Evolutionary conservation across 64 coral and sea anemone species (phyloP).

Genomic region (Actinia tenebrosa): DNA sequence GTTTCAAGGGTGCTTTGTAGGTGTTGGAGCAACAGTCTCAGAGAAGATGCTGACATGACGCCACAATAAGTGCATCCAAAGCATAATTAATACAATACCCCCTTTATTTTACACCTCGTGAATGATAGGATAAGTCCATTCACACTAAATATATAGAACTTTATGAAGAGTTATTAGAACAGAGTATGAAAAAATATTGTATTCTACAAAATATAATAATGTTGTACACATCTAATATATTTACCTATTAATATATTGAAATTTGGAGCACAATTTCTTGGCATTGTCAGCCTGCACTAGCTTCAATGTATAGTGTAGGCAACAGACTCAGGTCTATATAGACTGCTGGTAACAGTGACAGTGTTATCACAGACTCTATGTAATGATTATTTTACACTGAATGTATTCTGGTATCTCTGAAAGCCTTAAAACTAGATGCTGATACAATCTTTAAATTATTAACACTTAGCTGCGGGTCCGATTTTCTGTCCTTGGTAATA

Average conservation of each 20-base stretch:
- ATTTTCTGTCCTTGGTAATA: slow-evolving; percentile 2
- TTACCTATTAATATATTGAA: slow-evolving; percentile 38
- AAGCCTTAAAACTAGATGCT: slow-evolving; percentile 4
- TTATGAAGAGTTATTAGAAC: neutral
- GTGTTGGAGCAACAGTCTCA: too few species aligned
- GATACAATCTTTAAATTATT: slow-evolving; percentile 9
- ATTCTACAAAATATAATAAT: slow-evolving; percentile 98
- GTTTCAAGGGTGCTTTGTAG: too few species aligned
- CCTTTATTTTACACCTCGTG: neutral
- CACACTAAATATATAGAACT: neutral
- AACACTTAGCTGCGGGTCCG: slow-evolving; percentile 1
- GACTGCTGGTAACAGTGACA: neutral
- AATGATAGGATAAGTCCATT: neutral
- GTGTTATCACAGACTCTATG: neutral
- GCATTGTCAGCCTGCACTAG: neutral
- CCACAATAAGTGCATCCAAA: neutral
- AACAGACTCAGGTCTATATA: neutral
- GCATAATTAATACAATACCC: neutral
- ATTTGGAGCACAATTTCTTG: slow-evolving; percentile 10
- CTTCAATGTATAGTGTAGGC: neutral
- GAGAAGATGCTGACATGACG: too few species aligned
- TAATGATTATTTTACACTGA: neutral
- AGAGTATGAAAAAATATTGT: slow-evolving; percentile 81
- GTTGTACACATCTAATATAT: slow-evolving; percentile 64
- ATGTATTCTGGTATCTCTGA: neutral